Evolutionary conservation across 2,797 vertebrate genomes (phyloP).

Genomic region (Ptychobarbus kaznakovi): DNA sequence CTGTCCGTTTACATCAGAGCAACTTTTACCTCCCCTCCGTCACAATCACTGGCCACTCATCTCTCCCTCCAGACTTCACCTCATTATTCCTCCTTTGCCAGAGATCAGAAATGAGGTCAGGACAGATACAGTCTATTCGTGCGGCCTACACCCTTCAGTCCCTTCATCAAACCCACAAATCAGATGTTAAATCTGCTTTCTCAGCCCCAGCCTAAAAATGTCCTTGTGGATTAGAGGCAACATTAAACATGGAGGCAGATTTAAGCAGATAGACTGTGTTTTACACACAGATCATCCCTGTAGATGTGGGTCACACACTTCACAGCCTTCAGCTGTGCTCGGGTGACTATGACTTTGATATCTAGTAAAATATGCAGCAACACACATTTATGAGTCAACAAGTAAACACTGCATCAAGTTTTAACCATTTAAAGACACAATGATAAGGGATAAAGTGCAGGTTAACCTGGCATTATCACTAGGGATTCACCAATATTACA

Average conservation of each 20-base stretch:
- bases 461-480: background rate
- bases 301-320: slow-evolving; percentile 23
- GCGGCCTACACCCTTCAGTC: slow-evolving; percentile 34
- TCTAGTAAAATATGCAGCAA: background rate
- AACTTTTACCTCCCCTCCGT: background rate
- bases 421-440: background rate
- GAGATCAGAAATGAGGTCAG: slow-evolving; percentile 46
- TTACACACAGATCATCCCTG: slow-evolving; percentile 10
- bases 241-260: slow-evolving; percentile 54
- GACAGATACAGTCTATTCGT: slow-evolving; percentile 6
- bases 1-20: background rate
- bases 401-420: background rate
- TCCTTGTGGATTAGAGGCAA: slow-evolving; percentile 39
- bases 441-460: background rate
- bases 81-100: background rate
- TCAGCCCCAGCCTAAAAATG: background rate
- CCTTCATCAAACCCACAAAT: slow-evolving; percentile 24
- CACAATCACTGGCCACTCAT: background rate
- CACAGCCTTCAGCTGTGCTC: background rate
- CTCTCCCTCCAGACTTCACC: slow-evolving; percentile 16
- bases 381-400: background rate
- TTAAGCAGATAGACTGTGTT: slow-evolving; percentile 52
- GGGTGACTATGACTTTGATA: background rate
- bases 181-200: slow-evolving; percentile 9
- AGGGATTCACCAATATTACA: background rate